Percentiles rank a stretch among this genome's conserved stretches.
These are phyloP conservation scores for Rhea americana DNA, from an alignment of 2,113 vertebrate species.

Conservation along the genomic window DNA sequence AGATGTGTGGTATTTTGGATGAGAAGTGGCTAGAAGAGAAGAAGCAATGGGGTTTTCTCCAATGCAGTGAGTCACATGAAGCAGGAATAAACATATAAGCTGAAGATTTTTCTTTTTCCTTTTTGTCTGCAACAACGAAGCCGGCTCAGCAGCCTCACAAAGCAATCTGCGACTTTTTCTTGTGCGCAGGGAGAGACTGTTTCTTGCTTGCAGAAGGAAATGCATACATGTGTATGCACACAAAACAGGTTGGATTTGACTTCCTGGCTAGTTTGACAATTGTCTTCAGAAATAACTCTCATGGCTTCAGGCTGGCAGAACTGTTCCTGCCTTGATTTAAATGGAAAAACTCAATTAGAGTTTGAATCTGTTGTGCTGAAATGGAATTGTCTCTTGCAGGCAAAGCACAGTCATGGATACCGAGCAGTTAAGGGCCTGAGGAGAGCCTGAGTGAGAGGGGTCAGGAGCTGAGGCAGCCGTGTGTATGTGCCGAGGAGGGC, in stretches of 20 bases:
- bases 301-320: conserved; percentile 56
- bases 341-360: conserved; percentile 66
- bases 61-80: not conserved
- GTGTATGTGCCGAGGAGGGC: not conserved
- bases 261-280: conserved; percentile 47
- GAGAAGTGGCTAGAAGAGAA: not conserved
- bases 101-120: not conserved
- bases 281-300: conserved; percentile 48
- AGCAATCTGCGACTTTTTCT: not conserved
- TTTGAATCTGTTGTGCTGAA: conserved; percentile 60
- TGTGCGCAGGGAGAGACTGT: not conserved
- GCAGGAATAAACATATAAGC: not conserved
- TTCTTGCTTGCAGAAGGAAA: conserved; percentile 28
- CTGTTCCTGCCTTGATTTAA: conserved; percentile 59
- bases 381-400: conserved; percentile 66
- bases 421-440: not conserved
- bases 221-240: not conserved
- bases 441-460: not conserved
- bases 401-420: not conserved
- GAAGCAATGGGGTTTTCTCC: not conserved
- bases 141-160: not conserved
- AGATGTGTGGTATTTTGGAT: conserved; percentile 6
- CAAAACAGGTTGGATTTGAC: conserved; percentile 28
- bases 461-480: not conserved
- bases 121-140: not conserved